Base-by-base conservation (phyloP, 2,888 invertebrate genomes). In the Caenorhabditis sinica region DNA sequence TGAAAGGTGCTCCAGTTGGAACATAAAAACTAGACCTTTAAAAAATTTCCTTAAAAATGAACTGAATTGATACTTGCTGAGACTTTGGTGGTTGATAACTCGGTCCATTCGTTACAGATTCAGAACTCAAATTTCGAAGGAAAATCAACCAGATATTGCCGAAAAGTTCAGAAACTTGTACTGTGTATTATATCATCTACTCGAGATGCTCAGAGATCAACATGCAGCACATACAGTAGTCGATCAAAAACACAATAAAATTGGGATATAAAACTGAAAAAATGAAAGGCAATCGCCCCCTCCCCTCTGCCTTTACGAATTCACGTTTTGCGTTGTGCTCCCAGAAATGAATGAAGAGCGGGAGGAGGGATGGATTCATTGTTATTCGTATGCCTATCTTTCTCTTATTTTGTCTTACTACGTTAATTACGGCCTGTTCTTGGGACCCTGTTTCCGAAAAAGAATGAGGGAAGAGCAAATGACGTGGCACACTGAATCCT, bases 371-470 rank as follows among this genome's bases (percentile, higher is more conserved):
- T 25, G 65, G 45, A 65, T 65, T 65, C 65, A 65, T 65, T 65
- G 65, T 65, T 65, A 65, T 65, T 65, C 45, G 45, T 45, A 28
- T 56, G 56, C 28, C 56, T 56, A 56, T 56, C 56, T 56, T 28
- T 25, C 23, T 56, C 56, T 13, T 28, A 23, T 56, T 56, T 25
- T 56, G 56, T 28, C 56, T 15, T 56, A 28, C 56, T 28, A 56
- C 56, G 20, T 56, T 56, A 56, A 56, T 25, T 56, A 56, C 28
- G 15, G 28, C 28, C 25, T 28, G 56, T 56, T 56, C 56, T 56
- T 20, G 28, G 56, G 56, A 56, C 28, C 28, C 56, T 28, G 11
- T 28, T 28, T 56, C 20, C 56, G 28, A 25, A 56, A 56, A 56
- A 53, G 53, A 2, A 49, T 5, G 4, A 56, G n/a, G 15, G 15